Evolutionary conservation across 2,888 invertebrate genomes (phyloP), one percentile per base, ranked within the genome.

Genomic region (Peribatodes rhomboidaria): DNA sequence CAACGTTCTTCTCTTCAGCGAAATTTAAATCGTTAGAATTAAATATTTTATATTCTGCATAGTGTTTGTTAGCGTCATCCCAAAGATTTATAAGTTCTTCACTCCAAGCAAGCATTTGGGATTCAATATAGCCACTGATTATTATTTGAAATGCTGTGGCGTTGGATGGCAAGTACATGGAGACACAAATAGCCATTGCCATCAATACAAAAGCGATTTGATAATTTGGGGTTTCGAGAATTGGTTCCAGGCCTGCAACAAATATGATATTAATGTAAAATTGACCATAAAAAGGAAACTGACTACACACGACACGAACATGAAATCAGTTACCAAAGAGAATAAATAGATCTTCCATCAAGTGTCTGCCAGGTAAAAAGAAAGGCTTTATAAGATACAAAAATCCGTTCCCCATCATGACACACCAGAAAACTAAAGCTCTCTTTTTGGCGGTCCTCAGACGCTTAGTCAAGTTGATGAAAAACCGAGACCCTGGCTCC

Each of bases 221-320:
- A 52, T 78, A 87, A 66, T 86, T 83, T 0, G 87, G 86, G 4
- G 83, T 73, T 49, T 84, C 78, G 4, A 70, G 67, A 75, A 83
- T 83, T 4, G 87, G 87, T 41, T 85, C 82, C 0, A 86, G 65
- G 35, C 50, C 50, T 50, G 50, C 13, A 4, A 31, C 35, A 18
- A 33, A 35, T 7, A 10, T 27, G 22, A 13, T 6, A 46, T 27
- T n/a, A 8, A 6, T 46, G 6, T 22, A 11, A 46, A 22, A 22
- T 22, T n/a, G 13, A 18, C 42, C 42, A 42, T 27, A 44, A 44
- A 27, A 27, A 22, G 18, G 9, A 18, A 11, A 18, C 3, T 13
- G 20, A 20, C 10, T 1, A 11, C 3, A n/a, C 22, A 7, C 27
- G 3, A 27, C 3, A 27, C 13, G 13, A 13, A 46, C 1, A 13